These are phyloP conservation scores for Tenualosa ilisha DNA, from an alignment of 2,797 vertebrate genomes.

Conservation along the genomic window DNA sequence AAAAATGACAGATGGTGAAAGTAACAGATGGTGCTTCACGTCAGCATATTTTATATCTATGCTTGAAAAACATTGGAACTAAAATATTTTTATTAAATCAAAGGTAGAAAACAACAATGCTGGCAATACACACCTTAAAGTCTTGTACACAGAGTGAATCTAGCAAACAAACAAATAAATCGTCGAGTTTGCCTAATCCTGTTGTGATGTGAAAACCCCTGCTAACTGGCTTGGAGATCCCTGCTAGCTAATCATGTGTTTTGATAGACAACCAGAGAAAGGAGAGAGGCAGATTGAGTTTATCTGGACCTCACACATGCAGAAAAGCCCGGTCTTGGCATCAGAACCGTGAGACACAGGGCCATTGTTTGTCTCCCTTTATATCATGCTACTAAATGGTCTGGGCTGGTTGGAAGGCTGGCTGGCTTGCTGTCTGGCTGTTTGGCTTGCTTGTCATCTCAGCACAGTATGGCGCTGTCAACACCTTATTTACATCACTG, in stretches of 20 bases:
- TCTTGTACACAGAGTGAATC: not conserved
- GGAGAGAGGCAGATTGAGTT: slow-evolving; percentile 3
- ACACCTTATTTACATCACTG: slow-evolving; percentile 18
- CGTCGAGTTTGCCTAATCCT: not conserved
- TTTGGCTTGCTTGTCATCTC: slow-evolving; percentile 9
- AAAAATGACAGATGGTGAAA: slow-evolving; percentile 8
- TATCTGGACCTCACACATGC: slow-evolving; percentile 12
- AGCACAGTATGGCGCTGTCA: slow-evolving; percentile 7
- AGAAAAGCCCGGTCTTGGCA: slow-evolving; percentile 2
- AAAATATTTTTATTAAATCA: not conserved
- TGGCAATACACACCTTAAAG: not conserved
- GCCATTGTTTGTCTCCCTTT: slow-evolving; percentile 19
- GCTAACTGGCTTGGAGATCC: slow-evolving; percentile 5
- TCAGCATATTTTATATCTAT: not conserved
- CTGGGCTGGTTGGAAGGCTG: not conserved
- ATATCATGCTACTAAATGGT: slow-evolving; percentile 4
- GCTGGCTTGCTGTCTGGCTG: not conserved
- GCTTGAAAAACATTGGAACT: not conserved
- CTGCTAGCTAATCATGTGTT: not conserved
- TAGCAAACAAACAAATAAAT: not conserved
- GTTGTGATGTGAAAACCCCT: not conserved
- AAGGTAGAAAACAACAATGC: not conserved
- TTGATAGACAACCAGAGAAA: slow-evolving; percentile 17
- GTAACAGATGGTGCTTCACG: not conserved
- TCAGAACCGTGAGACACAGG: not conserved